Conservation (phyloP, 2,888 invertebrate genomes). For the Rhimphoctona megacephalus region DNA sequence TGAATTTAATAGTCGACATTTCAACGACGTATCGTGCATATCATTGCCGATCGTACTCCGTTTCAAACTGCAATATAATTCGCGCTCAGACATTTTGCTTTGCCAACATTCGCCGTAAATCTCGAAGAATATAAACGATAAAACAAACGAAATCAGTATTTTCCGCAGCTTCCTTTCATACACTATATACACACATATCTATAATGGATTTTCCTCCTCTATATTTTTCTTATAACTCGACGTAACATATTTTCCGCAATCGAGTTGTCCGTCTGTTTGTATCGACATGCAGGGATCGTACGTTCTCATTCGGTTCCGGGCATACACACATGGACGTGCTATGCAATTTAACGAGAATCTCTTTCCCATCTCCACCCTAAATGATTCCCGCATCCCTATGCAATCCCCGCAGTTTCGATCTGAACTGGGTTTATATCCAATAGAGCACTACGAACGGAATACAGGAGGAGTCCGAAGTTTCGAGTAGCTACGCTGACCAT, state of each 20-base stretch:
- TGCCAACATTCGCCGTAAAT: neutral
- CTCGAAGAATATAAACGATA: neutral
- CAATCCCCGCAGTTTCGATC: slow-evolving; percentile 44
- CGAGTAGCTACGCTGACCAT: slow-evolving; percentile 51
- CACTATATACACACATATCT: neutral
- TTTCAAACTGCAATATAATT: slow-evolving; percentile 11
- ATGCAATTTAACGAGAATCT: slow-evolving; percentile 51
- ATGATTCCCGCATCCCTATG: slow-evolving; percentile 40
- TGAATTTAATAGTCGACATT: slow-evolving; percentile 43
- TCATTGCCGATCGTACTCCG: neutral
- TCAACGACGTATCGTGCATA: slow-evolving; percentile 2
- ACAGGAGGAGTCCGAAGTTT: slow-evolving; percentile 41
- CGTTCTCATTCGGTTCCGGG: slow-evolving; percentile 41
- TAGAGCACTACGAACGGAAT: slow-evolving; percentile 13
- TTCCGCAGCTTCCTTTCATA: neutral
- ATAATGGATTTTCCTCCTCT: slow-evolving; percentile 11
- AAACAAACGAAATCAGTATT: slow-evolving; percentile 13
- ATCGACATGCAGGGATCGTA: slow-evolving; percentile 7
- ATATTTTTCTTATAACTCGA: slow-evolving; percentile 1
- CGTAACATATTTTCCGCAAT: slow-evolving; percentile 28
- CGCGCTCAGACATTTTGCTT: neutral
- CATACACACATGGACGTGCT: slow-evolving; percentile 36
- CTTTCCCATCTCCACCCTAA: slow-evolving; percentile 40
- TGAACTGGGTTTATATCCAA: slow-evolving; percentile 39
- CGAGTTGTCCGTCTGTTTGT: slow-evolving; percentile 19